Evolutionary conservation across 2,888 invertebrate genomes (phyloP).

Genomic region (Morpho deidamia): DNA sequence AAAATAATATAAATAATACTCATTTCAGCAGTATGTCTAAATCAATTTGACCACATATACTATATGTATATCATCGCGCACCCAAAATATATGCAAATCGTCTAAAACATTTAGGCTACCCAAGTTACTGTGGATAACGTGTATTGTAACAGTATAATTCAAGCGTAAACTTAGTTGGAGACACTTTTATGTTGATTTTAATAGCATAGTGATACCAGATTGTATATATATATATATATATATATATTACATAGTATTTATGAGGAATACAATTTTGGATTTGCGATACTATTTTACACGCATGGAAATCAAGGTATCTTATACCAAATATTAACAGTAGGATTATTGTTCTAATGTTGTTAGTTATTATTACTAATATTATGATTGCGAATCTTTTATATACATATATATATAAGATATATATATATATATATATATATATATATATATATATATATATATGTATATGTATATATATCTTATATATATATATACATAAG

Average conservation of each 20-base stretch:
- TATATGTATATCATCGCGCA: slow-evolving; percentile 23
- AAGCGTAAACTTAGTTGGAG: slow-evolving; percentile 7
- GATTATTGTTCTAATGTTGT: too few species aligned
- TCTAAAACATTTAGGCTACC: slow-evolving; percentile 30
- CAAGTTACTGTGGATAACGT: slow-evolving; percentile 13
- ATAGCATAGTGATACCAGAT: background rate
- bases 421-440: too few species aligned
- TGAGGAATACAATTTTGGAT: too few species aligned
- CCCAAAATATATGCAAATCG: slow-evolving; percentile 41
- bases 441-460: too few species aligned
- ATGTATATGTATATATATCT: background rate
- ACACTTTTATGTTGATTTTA: slow-evolving; percentile 4
- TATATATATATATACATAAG: background rate
- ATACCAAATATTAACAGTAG: too few species aligned
- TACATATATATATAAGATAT: too few species aligned
- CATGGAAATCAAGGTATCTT: too few species aligned
- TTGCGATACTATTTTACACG: too few species aligned
- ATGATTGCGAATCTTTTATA: too few species aligned
- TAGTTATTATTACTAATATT: too few species aligned
- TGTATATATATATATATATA: background rate
- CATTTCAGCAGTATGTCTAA: slow-evolving; percentile 24
- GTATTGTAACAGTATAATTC: slow-evolving; percentile 8
- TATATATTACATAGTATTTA: too few species aligned
- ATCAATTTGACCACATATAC: slow-evolving; percentile 19
- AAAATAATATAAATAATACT: slow-evolving; percentile 11